Base-by-base conservation (phyloP, 92 coral and sea anemone species). In the Zoanthus solanderi region DNA sequence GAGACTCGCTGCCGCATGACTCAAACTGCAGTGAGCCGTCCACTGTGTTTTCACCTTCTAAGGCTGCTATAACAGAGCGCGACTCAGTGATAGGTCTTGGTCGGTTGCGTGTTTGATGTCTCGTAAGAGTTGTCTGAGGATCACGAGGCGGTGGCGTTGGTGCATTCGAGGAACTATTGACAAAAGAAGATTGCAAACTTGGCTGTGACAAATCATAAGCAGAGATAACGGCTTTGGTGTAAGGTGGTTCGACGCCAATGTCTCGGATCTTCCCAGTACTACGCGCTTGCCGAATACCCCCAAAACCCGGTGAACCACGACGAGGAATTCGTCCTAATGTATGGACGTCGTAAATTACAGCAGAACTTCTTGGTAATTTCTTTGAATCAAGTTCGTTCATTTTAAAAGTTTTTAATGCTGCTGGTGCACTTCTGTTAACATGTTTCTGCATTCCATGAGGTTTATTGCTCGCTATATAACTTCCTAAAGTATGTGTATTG, bases 51-150 rank as follows among this genome's bases (percentile, higher is more conserved):
- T 84, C 76, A 29, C 47, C 83, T 54, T 93, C 98, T 76, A 95
- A 90, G 30, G 93, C 93, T 29, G 92, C 92, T 78, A 91, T 68
- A 16, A 95, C 30, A 34, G 90, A 87, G 14, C 65, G 48, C 23
- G 95, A 89, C 46, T 91, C 73, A n/a, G 91, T 84, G 85, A 95
- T 91, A 5, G 96, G 96, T 56, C 78, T 91, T 50, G 98, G 96
- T 10, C 98, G 91, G 30, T 92, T 80, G 37, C 91, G 93, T 66
- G 90, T 74, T 56, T 81, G 87, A 28, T 89, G 85, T 68, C 37
- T 37, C 69, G 66, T 84, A 76, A 92, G 87, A 46, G 84, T 76
- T 15, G 87, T 78, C 54, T 93, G 91, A 16, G 88, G 76, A 23
- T 63, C 47, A 57, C 74, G 75, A 4, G 90, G 95, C 9, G 90